A percentile compares a stretch with the other conserved stretches of the same genome.
Evolutionary conservation across 2,113 vertebrate genomes (phyloP).

Genomic region (Gymnobelideus leadbeateri): DNA sequence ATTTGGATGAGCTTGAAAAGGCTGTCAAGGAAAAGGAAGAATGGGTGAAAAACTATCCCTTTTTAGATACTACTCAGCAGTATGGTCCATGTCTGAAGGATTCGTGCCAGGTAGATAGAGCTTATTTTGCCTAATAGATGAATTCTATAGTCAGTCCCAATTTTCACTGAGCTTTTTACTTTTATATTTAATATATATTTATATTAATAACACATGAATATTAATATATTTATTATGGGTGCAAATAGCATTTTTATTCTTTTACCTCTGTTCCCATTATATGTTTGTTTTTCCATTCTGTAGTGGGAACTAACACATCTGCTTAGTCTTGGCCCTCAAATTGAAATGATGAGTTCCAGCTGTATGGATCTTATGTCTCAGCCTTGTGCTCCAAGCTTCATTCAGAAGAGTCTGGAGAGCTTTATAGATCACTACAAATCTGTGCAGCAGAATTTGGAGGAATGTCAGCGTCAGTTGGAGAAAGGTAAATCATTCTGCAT

Average conservation of each 20-base stretch:
- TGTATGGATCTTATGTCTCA: conserved; percentile 80
- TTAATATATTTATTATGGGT: neutral
- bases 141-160: neutral
- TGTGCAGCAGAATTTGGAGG: conserved; percentile 85
- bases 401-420: conserved; percentile 83
- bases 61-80: conserved; percentile 66
- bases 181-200: neutral
- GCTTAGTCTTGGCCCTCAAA: conserved; percentile 75
- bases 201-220: no score
- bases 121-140: neutral
- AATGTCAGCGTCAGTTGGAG: conserved; percentile 81
- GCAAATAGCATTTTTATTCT: neutral
- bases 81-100: conserved; percentile 80
- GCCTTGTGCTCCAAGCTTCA: conserved; percentile 79
- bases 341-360: conserved; percentile 84
- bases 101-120: conserved; percentile 88
- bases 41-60: conserved; percentile 81
- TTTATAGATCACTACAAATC: conserved; percentile 83
- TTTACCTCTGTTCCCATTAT: neutral
- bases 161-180: neutral
- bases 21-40: conserved; percentile 85
- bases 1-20: conserved; percentile 87
- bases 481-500: conserved; percentile 81
- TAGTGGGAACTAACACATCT: conserved; percentile 85
- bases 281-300: conserved; percentile 37